A percentile compares a stretch with the other conserved stretches of the same genome.
Evolutionary conservation across 2,113 vertebrate genomes (phyloP).

Genomic region (Condylura cristata): DNA sequence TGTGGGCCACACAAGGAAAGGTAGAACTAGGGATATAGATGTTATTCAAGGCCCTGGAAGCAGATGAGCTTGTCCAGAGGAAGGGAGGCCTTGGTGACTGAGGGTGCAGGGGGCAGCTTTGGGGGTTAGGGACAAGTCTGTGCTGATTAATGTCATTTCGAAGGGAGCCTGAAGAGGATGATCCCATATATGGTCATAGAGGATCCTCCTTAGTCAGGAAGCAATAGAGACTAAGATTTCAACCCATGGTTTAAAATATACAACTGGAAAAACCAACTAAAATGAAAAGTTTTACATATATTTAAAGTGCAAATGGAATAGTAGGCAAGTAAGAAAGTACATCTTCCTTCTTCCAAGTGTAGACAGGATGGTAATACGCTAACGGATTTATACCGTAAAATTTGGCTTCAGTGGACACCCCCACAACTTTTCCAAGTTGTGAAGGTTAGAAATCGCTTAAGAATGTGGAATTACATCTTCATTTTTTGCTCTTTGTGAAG

Average conservation of each 20-base stretch:
- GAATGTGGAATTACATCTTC: not conserved
- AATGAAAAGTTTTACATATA: not conserved
- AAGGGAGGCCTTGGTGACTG: not conserved
- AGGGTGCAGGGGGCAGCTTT: not conserved
- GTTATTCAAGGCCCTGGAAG: conserved; percentile 52
- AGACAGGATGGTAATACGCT: not conserved
- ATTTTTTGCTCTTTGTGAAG: not conserved
- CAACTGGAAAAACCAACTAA: not conserved
- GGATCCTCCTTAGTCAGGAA: not conserved
- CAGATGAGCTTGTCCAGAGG: conserved; percentile 41
- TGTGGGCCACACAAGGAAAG: conserved; percentile 3
- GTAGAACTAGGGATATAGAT: conserved; percentile 61
- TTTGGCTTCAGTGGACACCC: not conserved
- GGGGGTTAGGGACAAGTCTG: too few species aligned
- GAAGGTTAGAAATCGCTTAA: not conserved
- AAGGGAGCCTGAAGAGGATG: not conserved
- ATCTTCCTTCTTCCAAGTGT: not conserved
- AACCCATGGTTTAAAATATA: not conserved
- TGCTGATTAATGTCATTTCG: not conserved
- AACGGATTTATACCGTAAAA: not conserved
- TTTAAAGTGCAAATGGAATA: conserved; percentile 30
- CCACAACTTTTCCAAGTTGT: not conserved
- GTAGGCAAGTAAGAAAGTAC: not conserved
- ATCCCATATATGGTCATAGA: not conserved
- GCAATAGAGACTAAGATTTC: not conserved